A percentile compares a stretch with the other conserved stretches of the same genome.
These are phyloP conservation scores for Lineus longissimus DNA, from an alignment of 1,140 invertebrate species.

Conservation along the genomic window DNA sequence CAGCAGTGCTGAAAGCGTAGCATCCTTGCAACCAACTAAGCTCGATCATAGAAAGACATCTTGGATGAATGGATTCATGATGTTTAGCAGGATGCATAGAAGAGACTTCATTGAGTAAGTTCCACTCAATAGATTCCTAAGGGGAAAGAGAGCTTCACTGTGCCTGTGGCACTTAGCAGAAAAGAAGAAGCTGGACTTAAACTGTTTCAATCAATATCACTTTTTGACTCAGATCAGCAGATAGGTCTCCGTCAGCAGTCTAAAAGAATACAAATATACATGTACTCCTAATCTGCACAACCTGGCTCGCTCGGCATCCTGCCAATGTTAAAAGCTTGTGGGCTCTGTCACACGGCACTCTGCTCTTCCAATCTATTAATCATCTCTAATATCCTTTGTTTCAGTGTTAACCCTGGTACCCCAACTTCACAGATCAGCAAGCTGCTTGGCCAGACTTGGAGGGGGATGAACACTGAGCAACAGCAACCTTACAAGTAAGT, in stretches of 20 bases:
- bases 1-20: too few species aligned
- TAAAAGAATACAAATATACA: too few species aligned
- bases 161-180: too few species aligned
- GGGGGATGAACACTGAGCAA: constrained; percentile 34
- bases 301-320: too few species aligned
- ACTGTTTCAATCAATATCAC: too few species aligned
- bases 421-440: constrained; percentile 45
- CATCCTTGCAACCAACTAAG: constrained; percentile 1
- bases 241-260: too few species aligned
- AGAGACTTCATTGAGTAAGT: constrained; percentile 39
- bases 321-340: too few species aligned
- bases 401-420: constrained; percentile 40
- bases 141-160: neutral
- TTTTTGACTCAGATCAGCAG: too few species aligned
- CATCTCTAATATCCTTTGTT: neutral
- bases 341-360: too few species aligned
- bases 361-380: neutral
- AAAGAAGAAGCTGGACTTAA: too few species aligned
- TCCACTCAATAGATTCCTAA: neutral
- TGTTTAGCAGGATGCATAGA: constrained; percentile 45
- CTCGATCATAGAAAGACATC: constrained; percentile 43
- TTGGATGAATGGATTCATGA: constrained; percentile 54
- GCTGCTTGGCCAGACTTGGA: constrained; percentile 46
- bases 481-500: constrained; percentile 37
- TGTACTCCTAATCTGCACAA: too few species aligned